Conservation (phyloP, 2,797 vertebrate genomes). For the Clarias fuscus region DNA sequence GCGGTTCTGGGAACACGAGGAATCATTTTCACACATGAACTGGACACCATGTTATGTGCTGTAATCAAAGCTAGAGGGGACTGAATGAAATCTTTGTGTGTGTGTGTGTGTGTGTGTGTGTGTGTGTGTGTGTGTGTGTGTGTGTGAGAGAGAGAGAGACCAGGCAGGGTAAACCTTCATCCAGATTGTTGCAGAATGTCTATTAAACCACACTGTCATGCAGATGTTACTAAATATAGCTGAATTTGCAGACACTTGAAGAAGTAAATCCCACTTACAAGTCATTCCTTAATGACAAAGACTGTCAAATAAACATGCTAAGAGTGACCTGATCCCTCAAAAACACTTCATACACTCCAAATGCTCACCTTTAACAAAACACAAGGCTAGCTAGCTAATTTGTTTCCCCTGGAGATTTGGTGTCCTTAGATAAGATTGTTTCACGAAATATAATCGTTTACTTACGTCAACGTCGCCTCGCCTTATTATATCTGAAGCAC, state of each 20-base stretch:
- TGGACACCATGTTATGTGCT: too few species aligned
- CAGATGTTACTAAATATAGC: neutral
- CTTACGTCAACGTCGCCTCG: conserved; percentile 6
- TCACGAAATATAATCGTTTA: neutral
- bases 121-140: too few species aligned
- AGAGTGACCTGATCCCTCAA: neutral
- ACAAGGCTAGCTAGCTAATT: neutral
- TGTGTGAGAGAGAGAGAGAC: too few species aligned
- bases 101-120: too few species aligned
- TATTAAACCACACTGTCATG: neutral
- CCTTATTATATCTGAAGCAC: neutral
- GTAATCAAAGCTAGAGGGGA: too few species aligned
- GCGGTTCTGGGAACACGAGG: too few species aligned
- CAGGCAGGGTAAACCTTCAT: too few species aligned
- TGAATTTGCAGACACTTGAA: neutral
- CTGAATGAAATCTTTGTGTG: too few species aligned
- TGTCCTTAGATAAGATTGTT: neutral
- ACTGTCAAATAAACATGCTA: conserved; percentile 17
- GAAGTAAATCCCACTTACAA: conserved; percentile 3
- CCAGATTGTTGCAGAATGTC: neutral
- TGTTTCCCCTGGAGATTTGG: neutral
- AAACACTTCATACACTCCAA: neutral
- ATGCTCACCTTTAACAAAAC: neutral
- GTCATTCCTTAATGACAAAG: conserved; percentile 7
- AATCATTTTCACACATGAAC: too few species aligned